Percentiles rank a stretch among this genome's conserved stretches.
phyloP scores from a whole-genome alignment of 2,888 invertebrate species.

The Mythimna albipuncta region DNA sequence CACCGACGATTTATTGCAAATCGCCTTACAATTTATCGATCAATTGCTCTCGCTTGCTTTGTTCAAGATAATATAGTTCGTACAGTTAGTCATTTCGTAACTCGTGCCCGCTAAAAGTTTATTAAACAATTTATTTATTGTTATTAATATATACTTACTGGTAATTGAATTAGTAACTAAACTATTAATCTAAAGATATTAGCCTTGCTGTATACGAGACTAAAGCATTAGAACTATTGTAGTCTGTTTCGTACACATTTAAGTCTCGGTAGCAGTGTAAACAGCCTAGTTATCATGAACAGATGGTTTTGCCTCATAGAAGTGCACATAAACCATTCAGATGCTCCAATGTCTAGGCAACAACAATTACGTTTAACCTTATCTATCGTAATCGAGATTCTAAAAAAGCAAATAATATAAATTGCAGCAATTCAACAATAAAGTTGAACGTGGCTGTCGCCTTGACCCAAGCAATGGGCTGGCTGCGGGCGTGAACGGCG shows the following conservation, averaged over 20 bases:
- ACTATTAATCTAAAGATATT: slow-evolving; percentile 44
- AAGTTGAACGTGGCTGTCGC: slow-evolving; percentile 64
- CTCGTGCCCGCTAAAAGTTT: slow-evolving; percentile 48
- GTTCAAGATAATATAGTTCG: slow-evolving; percentile 39
- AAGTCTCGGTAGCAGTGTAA: slow-evolving; percentile 13
- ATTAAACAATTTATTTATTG: slow-evolving; percentile 52
- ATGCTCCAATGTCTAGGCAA: slow-evolving; percentile 56
- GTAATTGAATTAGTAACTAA: slow-evolving; percentile 46
- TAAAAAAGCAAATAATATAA: slow-evolving; percentile 70
- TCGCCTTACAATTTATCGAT: slow-evolving; percentile 66
- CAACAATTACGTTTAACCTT: slow-evolving; percentile 64
- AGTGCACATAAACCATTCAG: slow-evolving; percentile 25
- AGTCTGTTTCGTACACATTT: neutral
- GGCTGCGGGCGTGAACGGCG: slow-evolving; percentile 63
- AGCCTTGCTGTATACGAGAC: neutral
- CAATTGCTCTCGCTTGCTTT: slow-evolving; percentile 50
- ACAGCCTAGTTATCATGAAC: neutral
- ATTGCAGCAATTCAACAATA: slow-evolving; percentile 72
- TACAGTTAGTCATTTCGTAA: slow-evolving; percentile 49
- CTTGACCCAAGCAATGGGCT: slow-evolving; percentile 67
- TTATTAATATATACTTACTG: slow-evolving; percentile 30
- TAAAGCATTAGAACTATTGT: slow-evolving; percentile 1
- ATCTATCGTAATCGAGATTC: slow-evolving; percentile 64
- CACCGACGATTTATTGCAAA: slow-evolving; percentile 69
- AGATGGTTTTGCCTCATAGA: slow-evolving; percentile 8